Evolutionary conservation across 2,797 vertebrate genomes (phyloP).

Genomic region (Oreortyx pictus): DNA sequence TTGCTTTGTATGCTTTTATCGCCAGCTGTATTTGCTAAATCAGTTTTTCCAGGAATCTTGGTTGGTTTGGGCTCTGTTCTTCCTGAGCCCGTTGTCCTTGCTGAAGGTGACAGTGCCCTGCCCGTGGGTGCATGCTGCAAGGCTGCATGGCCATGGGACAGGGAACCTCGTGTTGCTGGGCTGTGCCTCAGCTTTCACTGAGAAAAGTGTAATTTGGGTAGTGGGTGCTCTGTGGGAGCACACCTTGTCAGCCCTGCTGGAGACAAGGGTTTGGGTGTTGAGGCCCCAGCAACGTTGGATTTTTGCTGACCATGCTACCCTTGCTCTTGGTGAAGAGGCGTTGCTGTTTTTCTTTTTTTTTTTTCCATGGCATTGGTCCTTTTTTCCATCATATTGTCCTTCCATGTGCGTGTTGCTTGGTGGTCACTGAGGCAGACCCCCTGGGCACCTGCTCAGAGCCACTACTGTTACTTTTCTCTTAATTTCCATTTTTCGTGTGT

Average conservation of each 20-base stretch:
- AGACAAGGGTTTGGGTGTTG: background rate
- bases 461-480: fast-evolving
- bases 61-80: background rate
- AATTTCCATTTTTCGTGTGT: background rate
- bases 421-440: fast-evolving
- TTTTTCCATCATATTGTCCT: background rate
- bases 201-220: background rate
- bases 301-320: background rate
- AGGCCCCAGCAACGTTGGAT: background rate
- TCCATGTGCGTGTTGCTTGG: background rate
- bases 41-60: background rate
- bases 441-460: background rate
- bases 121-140: fast-evolving
- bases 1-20: background rate
- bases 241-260: fast-evolving
- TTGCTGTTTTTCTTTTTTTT: too few relatives aligned
- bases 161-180: fast-evolving
- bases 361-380: background rate
- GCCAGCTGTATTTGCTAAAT: background rate
- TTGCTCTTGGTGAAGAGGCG: too few relatives aligned
- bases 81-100: background rate
- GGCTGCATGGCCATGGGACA: background rate
- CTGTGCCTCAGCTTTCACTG: fast-evolving
- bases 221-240: background rate
- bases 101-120: background rate